Conservation (phyloP, 2,797 vertebrate genomes). For the Platalea minor region DNA sequence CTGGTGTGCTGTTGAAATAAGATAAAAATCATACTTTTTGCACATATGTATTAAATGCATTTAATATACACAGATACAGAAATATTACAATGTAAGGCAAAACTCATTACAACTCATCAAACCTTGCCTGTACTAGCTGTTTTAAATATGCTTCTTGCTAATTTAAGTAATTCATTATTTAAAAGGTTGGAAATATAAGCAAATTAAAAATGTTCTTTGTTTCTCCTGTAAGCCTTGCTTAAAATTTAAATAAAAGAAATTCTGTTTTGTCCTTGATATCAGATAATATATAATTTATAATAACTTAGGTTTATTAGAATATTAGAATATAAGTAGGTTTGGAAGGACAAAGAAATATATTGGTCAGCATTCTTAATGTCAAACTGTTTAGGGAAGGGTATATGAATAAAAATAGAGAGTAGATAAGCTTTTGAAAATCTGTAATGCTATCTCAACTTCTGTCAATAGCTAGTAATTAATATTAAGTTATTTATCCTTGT, state of each 20-base stretch:
- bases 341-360: background rate
- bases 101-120: background rate
- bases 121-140: background rate
- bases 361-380: background rate
- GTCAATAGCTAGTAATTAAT: background rate
- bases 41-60: background rate
- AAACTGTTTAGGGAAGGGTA: background rate
- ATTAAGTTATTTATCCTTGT: background rate
- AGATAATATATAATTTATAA: background rate
- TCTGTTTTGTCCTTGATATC: background rate
- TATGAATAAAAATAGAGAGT: background rate
- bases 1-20: background rate
- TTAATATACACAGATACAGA: background rate
- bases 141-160: background rate
- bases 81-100: background rate
- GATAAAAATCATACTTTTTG: background rate
- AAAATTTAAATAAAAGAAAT: background rate
- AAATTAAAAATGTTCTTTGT: background rate
- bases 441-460: background rate
- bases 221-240: background rate
- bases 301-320: background rate
- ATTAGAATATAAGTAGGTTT: background rate
- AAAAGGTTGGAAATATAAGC: background rate
- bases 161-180: background rate
- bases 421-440: background rate